Base-by-base conservation (phyloP, 2,888 invertebrate genomes). In the Clanis bilineata region DNA sequence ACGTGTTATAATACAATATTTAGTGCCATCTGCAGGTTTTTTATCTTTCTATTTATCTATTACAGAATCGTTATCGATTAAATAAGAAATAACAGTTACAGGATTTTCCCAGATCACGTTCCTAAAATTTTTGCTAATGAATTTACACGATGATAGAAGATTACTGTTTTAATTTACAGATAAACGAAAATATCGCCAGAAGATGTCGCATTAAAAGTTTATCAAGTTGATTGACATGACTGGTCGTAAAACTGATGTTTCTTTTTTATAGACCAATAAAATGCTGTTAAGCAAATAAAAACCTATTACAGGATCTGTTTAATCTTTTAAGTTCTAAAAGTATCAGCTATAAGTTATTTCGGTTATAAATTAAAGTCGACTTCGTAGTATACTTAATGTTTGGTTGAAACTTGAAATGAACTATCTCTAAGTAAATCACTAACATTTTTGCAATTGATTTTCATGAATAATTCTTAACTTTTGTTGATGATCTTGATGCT, bases 191-290 rank as follows among this genome's bases (percentile, higher is more conserved):
- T 45, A 10, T 22, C 0, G n/a, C 12, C 5, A 23, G 12, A 22
- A 22, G 21, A 23, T 32, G 18, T 15, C 18, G 18, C 41, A 18
- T 41, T 41, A 51, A 32, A 23, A 10, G 28, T 32, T 51, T 51
- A 51, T 51, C 18, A 32, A 10, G 10, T 51, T 51, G 32, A 51
- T 32, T 32, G 51, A 32, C 32, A 28, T 51, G 32, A 28, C 28
- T 7, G 18, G 15, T 51, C 51, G 32, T 51, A 51, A 51, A 51
- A 51, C 10, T 32, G 51, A 28, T 18, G 51, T 51, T 51, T 18
- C 18, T 51, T 32, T 28, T 51, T 51, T 51, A 51, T 51, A 28
- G 51, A 18, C 18, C 15, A 51, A 28, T 28, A 51, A 51, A 51
- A 22, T 3, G 28, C 9, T 32, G 9, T 18, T 32, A 18, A 51